Conservation (phyloP, 2,888 invertebrate species). For the Pandemis cinnamomeana region DNA sequence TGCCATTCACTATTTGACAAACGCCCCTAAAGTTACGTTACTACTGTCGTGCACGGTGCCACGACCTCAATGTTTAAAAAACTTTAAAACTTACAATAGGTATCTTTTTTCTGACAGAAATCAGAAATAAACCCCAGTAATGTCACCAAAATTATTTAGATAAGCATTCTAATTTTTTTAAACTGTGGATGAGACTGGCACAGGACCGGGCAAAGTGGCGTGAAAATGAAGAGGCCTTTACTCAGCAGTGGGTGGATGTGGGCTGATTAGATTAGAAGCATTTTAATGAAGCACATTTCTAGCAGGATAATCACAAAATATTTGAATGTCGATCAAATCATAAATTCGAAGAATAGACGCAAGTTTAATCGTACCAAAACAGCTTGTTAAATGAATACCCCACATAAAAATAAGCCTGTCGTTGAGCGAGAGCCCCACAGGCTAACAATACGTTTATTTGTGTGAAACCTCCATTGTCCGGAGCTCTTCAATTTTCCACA, state of each 20-base stretch:
- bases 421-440: not conserved
- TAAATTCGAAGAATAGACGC: not conserved
- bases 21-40: too few species aligned
- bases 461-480: constrained; percentile 18
- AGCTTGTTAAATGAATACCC: not conserved
- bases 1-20: too few species aligned
- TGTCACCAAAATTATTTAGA: not conserved
- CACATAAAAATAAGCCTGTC: constrained; percentile 3
- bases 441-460: constrained; percentile 17
- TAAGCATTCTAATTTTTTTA: not conserved
- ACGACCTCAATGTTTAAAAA: too few species aligned
- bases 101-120: not conserved
- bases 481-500: constrained; percentile 14
- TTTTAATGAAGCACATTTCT: too few species aligned
- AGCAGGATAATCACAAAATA: not conserved
- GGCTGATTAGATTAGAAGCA: too few species aligned
- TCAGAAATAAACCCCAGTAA: not conserved
- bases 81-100: too few species aligned
- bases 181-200: too few species aligned
- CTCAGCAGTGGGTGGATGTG: too few species aligned
- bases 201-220: too few species aligned
- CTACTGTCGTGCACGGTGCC: too few species aligned
- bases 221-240: too few species aligned
- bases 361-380: not conserved
- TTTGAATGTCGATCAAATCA: not conserved